These are phyloP conservation scores for Villa cingulata DNA, from an alignment of 2,888 invertebrate species.

Conservation along the genomic window DNA sequence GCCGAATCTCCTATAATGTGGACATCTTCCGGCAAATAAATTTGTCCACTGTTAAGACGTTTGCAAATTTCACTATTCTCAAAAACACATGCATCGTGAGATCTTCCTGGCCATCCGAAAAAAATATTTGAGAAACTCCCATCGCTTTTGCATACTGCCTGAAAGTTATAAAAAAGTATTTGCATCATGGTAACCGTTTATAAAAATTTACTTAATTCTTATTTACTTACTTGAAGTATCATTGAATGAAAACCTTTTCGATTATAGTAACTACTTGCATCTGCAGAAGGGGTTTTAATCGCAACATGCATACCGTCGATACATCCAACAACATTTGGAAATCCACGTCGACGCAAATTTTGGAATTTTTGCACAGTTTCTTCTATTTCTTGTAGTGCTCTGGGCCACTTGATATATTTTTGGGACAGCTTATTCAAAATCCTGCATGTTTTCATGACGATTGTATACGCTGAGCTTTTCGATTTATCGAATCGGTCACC, in stretches of 20 bases:
- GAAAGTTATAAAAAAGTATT: background rate
- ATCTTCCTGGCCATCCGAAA: background rate
- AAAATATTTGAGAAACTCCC: background rate
- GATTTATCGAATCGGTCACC: no score
- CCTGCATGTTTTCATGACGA: no score
- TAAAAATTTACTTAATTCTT: background rate
- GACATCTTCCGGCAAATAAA: background rate
- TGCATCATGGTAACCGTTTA: background rate
- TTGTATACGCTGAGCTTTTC: no score
- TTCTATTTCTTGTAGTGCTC: no score
- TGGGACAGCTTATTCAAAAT: no score
- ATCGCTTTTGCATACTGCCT: background rate
- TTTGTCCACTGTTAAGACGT: background rate
- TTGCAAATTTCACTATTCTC: background rate
- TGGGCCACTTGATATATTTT: no score
- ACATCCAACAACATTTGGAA: constrained; percentile 1
- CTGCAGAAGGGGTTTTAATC: background rate
- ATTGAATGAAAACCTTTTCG: background rate
- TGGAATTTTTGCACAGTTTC: no score
- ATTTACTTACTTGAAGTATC: background rate
- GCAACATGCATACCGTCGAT: constrained; percentile 1
- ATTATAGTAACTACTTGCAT: background rate
- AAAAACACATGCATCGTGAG: background rate
- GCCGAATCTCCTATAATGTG: background rate
- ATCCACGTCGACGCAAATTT: no score